Evolutionary conservation across 2,888 invertebrate genomes (phyloP), one percentile per base, ranked within the genome.

Genomic region (Chorisops tibialis): DNA sequence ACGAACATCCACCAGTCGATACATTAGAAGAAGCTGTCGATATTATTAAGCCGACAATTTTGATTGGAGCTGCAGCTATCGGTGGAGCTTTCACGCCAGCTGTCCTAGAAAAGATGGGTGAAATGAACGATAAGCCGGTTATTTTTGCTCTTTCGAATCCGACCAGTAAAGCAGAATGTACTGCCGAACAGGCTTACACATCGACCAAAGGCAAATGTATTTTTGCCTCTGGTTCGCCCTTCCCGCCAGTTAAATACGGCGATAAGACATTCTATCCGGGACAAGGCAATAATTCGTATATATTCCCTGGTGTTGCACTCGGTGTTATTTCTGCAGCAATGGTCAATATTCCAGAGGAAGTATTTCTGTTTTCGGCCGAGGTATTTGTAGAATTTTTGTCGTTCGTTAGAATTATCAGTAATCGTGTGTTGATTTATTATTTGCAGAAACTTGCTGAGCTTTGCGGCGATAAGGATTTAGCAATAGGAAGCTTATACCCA

Each of bases 141-240:
- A 93, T 99, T 70, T 99, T 99, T 79, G 98, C 99, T 11, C 84
- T 99, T 49, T 97, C 97, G 75, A 99, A 99, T 82, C 99, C 99
- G 59, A 99, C 99, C 59, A 87, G 87, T 78, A 96, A 96, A 81
- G 96, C 99, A 0, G 99, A 99, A 80, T 99, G 99, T 75, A 98
- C 99, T n/a, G 99, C 99, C n/a, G 93, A 96, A 77, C 85, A 94
- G 71, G 98, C 97, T 3, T 99, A 97, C 79, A 83, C 78, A 41
- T 79, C 88, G 72, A 96, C 97, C 0, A 85, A 93, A 66, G 98
- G 97, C 39, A 87, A 85, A 65, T 91, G 89, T 59, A 84, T 99
- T 65, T 99, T 98, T 80, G 96, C 97, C 21, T 95, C 94, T 64
- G 99, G 99, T 19, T 96, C 96, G 22, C 99, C 99, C 12, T 99